Evolutionary conservation across 2,113 vertebrate genomes (phyloP).

Genomic region (Boulengeromyrus knoepffleri): DNA sequence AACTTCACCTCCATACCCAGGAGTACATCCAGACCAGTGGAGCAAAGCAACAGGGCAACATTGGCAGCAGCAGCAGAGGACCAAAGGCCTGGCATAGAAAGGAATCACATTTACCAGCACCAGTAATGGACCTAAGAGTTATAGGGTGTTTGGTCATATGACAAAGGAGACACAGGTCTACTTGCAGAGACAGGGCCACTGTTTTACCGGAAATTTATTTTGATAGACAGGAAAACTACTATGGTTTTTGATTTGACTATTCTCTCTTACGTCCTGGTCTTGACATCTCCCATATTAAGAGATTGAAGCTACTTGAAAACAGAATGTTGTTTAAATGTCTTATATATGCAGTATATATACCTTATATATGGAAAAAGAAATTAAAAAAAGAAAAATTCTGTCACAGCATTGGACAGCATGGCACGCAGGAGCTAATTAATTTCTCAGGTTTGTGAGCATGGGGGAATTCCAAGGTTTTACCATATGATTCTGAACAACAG

Average conservation of each 20-base stretch:
- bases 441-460: no score
- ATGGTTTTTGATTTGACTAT: neutral
- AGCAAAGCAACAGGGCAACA: no score
- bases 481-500: neutral
- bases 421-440: no score
- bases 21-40: no score
- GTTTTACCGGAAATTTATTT: neutral
- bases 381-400: neutral
- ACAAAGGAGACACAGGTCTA: neutral
- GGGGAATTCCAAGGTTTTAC: no score
- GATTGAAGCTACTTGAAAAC: neutral
- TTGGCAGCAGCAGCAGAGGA: neutral
- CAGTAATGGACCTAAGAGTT: neutral
- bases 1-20: no score
- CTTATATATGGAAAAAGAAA: neutral
- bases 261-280: neutral
- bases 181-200: neutral
- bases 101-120: neutral
- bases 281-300: neutral
- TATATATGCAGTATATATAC: neutral
- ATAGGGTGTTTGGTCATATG: neutral
- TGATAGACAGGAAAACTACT: neutral
- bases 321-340: neutral
- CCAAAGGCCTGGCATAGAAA: neutral
- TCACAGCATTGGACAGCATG: neutral